phyloP scores from a whole-genome alignment of 2,113 vertebrate species.

The Cynoglossus semilaevis region DNA sequence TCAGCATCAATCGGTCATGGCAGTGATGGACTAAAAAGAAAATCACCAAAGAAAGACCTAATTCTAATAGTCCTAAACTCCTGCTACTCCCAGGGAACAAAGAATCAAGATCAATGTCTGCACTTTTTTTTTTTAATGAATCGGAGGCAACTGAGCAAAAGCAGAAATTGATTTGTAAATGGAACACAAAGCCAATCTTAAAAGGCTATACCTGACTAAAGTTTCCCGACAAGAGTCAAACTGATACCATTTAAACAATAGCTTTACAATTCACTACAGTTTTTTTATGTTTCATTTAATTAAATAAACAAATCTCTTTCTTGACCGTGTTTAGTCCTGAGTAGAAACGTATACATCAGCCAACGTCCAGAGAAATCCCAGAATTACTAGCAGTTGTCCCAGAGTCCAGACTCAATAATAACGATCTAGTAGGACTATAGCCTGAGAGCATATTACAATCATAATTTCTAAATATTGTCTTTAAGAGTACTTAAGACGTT shows the following conservation, averaged over 20 bases:
- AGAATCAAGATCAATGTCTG: conserved; percentile 51
- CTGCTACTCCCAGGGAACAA: conserved; percentile 35
- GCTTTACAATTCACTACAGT: too few relatives aligned
- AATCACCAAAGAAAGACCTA: conserved; percentile 28
- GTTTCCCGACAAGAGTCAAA: not conserved
- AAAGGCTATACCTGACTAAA: conserved; percentile 21
- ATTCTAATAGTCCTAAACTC: conserved; percentile 31
- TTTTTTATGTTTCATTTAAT: too few relatives aligned
- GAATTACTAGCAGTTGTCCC: too few relatives aligned
- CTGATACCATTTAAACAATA: too few relatives aligned
- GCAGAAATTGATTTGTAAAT: conserved; percentile 61
- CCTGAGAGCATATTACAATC: too few relatives aligned
- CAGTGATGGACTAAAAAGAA: conserved; percentile 42
- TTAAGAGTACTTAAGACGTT: too few relatives aligned
- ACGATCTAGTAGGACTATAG: too few relatives aligned
- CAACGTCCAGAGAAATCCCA: conserved; percentile 20
- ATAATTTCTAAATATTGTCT: too few relatives aligned
- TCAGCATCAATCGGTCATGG: conserved; percentile 50
- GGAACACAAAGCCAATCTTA: conserved; percentile 39
- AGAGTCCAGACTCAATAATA: too few relatives aligned
- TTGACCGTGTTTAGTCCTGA: conserved; percentile 4
- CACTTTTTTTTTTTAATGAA: conserved; percentile 47
- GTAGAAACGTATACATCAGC: conserved; percentile 21
- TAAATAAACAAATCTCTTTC: conserved; percentile 22
- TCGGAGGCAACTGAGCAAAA: conserved; percentile 39